phyloP scores from a whole-genome alignment of 37 sponge, comb jelly and placozoan species.

The Lycopodina hypogea region DNA sequence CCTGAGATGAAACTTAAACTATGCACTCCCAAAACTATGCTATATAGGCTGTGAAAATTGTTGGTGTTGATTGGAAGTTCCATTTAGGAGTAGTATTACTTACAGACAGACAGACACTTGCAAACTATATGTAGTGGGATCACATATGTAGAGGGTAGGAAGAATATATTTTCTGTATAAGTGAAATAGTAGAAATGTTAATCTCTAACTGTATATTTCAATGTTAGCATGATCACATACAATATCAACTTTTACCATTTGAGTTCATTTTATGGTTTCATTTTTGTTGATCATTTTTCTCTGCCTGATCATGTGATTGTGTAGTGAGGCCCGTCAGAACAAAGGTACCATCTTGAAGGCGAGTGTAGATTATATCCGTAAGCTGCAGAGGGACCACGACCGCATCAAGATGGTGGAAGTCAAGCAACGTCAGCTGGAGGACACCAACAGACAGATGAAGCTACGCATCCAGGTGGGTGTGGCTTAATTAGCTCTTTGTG shows the following conservation, averaged over 20 bases:
- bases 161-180: too few species aligned
- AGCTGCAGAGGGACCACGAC: constrained; percentile 74
- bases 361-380: constrained; percentile 84
- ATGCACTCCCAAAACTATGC: too few species aligned
- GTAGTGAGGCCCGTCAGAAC: constrained; percentile 77
- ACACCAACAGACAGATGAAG: constrained; percentile 69
- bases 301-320: too few species aligned
- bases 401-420: constrained; percentile 40
- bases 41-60: too few species aligned
- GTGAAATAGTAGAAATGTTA: background rate
- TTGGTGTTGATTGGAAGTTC: too few species aligned
- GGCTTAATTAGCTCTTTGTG: background rate
- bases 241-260: background rate
- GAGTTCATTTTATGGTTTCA: too few species aligned
- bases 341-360: constrained; percentile 93
- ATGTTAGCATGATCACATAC: background rate
- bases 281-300: too few species aligned
- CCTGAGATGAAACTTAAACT: too few species aligned
- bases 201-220: background rate
- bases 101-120: too few species aligned
- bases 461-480: constrained; percentile 73
- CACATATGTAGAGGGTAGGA: too few species aligned
- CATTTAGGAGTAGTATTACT: too few species aligned
- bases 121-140: too few species aligned
- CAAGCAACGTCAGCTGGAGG: constrained; percentile 73